Conservation (phyloP, 1,140 invertebrate genomes). For the Drosophila repletoides region DNA sequence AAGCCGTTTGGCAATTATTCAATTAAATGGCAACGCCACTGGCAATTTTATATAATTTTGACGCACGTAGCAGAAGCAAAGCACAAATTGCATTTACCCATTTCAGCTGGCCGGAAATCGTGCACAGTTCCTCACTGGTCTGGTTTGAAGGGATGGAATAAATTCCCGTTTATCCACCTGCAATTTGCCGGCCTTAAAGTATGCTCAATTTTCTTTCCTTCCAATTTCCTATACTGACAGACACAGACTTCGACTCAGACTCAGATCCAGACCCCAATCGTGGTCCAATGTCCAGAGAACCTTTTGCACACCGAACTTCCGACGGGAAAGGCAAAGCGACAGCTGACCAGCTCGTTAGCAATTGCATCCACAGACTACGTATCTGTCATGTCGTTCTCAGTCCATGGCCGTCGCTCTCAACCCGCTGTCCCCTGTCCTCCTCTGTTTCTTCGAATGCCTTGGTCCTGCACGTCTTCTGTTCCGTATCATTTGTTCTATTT, state of each 20-base stretch:
- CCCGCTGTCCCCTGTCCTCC: neutral
- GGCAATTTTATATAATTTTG: conserved; percentile 54
- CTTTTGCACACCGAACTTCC: conserved; percentile 61
- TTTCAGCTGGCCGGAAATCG: conserved; percentile 49
- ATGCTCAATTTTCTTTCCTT: conserved; percentile 60
- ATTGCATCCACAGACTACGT: conserved; percentile 43
- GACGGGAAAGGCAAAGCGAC: conserved; percentile 3
- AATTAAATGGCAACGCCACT: conserved; percentile 58
- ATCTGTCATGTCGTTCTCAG: neutral
- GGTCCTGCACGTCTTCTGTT: conserved; percentile 3
- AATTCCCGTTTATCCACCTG: conserved; percentile 21
- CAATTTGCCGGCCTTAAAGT: conserved; percentile 43
- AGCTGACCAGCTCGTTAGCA: conserved; percentile 42
- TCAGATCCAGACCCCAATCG: conserved; percentile 22
- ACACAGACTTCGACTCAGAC: conserved; percentile 32
- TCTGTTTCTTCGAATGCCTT: neutral
- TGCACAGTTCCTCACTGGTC: conserved; percentile 24
- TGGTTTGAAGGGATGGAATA: neutral
- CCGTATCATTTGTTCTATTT: conserved; percentile 32
- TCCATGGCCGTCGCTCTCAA: neutral
- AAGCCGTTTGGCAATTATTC: conserved; percentile 73
- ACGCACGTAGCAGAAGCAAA: conserved; percentile 6
- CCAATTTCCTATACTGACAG: conserved; percentile 66
- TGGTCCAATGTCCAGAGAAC: conserved; percentile 25
- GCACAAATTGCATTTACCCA: conserved; percentile 53